These are phyloP conservation scores for Scaptomyza montana DNA, from an alignment of 1,140 invertebrate species.

Conservation along the genomic window DNA sequence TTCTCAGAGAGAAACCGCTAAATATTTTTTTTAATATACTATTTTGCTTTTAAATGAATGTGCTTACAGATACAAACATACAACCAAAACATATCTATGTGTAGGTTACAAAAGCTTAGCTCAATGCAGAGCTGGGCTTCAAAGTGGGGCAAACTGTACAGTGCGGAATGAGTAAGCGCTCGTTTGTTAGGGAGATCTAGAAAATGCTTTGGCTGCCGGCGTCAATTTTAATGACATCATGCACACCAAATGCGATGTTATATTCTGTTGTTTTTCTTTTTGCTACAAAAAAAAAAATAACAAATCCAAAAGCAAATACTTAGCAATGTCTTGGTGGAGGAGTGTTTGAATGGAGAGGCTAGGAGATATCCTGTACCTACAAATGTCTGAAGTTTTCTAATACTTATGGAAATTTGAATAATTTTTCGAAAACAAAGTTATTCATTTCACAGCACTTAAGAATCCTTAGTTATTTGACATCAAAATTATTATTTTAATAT, in stretches of 20 bases:
- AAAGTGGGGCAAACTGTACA: too few relatives aligned
- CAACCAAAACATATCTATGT: neutral
- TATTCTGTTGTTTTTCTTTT: neutral
- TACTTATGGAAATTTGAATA: too few relatives aligned
- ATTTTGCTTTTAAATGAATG: conserved; percentile 2
- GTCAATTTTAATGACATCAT: conserved; percentile 60
- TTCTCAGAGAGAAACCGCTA: conserved; percentile 2
- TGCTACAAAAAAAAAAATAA: conserved; percentile 21
- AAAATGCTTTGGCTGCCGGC: conserved; percentile 27
- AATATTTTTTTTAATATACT: neutral
- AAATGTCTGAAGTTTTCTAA: too few relatives aligned
- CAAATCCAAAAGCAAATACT: conserved; percentile 44
- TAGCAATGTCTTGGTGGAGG: neutral
- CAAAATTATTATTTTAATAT: too few relatives aligned
- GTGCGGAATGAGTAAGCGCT: conserved; percentile 21
- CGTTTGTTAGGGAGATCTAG: conserved; percentile 18
- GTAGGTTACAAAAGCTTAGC: conserved; percentile 11
- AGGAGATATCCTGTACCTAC: neutral
- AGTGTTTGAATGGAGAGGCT: neutral
- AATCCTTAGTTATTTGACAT: too few relatives aligned
- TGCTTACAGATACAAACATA: neutral
- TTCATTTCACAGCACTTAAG: too few relatives aligned
- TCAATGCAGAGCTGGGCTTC: conserved; percentile 12
- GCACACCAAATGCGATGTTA: conserved; percentile 44
- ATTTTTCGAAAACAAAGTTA: too few relatives aligned